These are phyloP conservation scores for Nipponacmea schrenckii DNA, from an alignment of 2,888 invertebrate species.

Conservation along the genomic window DNA sequence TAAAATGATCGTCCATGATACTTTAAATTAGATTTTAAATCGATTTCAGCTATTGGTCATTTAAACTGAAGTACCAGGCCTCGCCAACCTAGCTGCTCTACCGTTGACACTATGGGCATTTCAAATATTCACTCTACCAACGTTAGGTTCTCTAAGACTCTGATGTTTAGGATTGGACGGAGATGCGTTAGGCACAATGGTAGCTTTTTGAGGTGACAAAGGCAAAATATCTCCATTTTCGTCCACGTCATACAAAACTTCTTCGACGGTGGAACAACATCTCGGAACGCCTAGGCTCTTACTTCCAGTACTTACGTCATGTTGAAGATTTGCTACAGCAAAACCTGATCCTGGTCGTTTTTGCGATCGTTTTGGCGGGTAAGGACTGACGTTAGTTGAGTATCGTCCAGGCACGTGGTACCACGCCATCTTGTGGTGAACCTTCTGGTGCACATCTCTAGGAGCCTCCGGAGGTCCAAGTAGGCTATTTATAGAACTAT, in stretches of 20 bases:
- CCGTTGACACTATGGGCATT: no score
- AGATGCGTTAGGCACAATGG: no score
- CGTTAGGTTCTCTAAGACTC: no score
- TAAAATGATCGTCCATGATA: no score
- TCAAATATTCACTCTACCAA: no score
- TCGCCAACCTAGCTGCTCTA: no score
- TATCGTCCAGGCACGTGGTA: slow-evolving; percentile 64
- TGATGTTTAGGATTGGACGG: no score
- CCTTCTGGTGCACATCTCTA: slow-evolving; percentile 33
- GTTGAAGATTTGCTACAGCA: not conserved
- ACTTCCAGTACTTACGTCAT: no score
- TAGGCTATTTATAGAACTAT: slow-evolving; percentile 49
- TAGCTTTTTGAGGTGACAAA: not conserved
- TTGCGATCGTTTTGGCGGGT: slow-evolving; percentile 51
- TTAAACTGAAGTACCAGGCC: no score
- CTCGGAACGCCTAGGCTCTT: no score
- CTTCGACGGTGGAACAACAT: not conserved
- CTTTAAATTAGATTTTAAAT: no score
- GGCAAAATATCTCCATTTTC: not conserved
- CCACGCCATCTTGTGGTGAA: slow-evolving; percentile 61
- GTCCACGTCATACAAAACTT: not conserved
- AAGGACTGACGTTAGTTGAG: slow-evolving; percentile 41
- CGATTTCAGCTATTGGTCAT: no score
- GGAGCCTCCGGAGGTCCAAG: slow-evolving; percentile 43
- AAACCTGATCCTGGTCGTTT: slow-evolving; percentile 29